Evolutionary conservation across 2,888 invertebrate species (phyloP), one percentile per base, ranked within the genome.

Genomic region (Andrena fulva): DNA sequence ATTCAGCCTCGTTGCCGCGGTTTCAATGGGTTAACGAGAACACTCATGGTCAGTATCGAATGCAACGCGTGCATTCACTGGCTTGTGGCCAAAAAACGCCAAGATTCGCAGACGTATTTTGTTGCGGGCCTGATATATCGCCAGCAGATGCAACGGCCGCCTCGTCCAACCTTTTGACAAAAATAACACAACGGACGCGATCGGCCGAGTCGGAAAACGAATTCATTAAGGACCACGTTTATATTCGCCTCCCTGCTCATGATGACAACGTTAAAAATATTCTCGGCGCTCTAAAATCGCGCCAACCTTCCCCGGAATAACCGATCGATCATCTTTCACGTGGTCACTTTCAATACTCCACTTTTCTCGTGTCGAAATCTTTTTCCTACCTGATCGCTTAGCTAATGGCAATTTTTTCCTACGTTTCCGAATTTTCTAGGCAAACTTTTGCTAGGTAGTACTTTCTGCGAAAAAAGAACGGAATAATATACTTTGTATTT

Each of bases 61-160:
- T 48, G 67, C 56, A 71, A 75, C 66, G 80, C 48, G 35, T 10
- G 68, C 60, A 50, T 77, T 35, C 72, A 42, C 79, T 92, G 91
- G 92, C 87, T n/a, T 2, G 2, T 1, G 4, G 87, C 91, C 91
- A 90, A 80, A 85, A 85, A 85, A 82, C 80, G 48, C n/a, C 73
- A 83, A 85, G 84, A 84, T 84, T 79, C 84, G 87, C 86, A 74
- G 74, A 82, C 82, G 89, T 87, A 92, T 91, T 92, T 90, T 89
- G 88, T 90, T 90, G 88, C 82, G 69, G 64, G 67, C 71, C 20
- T 91, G 90, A 92, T 89, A 91, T 90, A 92, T 91, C 87, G 84
- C 89, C 81, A 90, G 85, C 91, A 92, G 90, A 92, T 91, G 92
- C 90, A 89, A 27, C 56, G 56, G 63, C 24, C 72, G 67, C 29